Percentiles rank a stretch among this genome's conserved stretches.
Conservation (phyloP, 2,888 invertebrate genomes). For the Meganola albula region DNA sequence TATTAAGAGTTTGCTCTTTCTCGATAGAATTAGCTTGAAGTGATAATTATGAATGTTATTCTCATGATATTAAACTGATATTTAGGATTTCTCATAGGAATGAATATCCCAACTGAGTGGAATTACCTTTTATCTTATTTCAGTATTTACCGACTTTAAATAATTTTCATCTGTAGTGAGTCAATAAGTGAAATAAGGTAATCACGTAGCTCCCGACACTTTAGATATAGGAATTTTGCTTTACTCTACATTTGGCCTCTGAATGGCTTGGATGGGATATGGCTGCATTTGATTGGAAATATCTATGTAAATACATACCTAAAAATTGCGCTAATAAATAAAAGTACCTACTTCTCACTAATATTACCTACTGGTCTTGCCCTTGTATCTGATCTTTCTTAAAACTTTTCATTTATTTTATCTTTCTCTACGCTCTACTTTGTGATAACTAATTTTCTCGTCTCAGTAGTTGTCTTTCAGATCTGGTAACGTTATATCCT, state of each 20-base stretch:
- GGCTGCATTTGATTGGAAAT: constrained; percentile 52
- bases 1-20: constrained; percentile 49
- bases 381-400: constrained; percentile 12
- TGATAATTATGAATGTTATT: constrained; percentile 53
- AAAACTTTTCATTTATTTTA: constrained; percentile 6
- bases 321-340: constrained; percentile 63
- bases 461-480: constrained; percentile 15
- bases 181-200: constrained; percentile 44
- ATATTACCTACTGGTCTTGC: too few relatives aligned
- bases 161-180: constrained; percentile 34
- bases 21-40: constrained; percentile 53
- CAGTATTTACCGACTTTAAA: constrained; percentile 37
- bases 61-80: constrained; percentile 53
- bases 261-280: constrained; percentile 38
- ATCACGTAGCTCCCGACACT: constrained; percentile 40
- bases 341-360: constrained; percentile 29
- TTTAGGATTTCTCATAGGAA: constrained; percentile 50
- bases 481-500: constrained; percentile 15
- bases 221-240: constrained; percentile 43
- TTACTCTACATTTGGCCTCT: constrained; percentile 53
- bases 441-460: constrained; percentile 16
- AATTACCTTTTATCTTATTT: constrained; percentile 49
- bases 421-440: constrained; percentile 16
- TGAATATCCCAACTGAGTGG: constrained; percentile 39
- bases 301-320: constrained; percentile 70